Percentiles rank a stretch among this genome's conserved stretches.
These are phyloP conservation scores for Theonella swinhoei DNA, from an alignment of 37 sponge, comb jelly and placozoan genomes.

Conservation along the genomic window DNA sequence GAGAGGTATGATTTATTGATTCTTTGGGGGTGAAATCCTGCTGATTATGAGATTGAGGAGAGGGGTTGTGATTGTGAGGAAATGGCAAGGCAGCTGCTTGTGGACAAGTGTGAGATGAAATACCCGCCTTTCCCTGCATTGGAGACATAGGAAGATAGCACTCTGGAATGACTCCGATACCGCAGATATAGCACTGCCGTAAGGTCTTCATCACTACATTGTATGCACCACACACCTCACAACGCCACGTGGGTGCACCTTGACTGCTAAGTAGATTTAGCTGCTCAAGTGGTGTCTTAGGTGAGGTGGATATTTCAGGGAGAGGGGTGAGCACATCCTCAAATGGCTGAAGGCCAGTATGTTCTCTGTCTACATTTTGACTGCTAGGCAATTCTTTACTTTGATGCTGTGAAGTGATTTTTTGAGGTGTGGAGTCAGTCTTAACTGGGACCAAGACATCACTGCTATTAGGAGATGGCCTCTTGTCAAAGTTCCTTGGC, in stretches of 20 bases:
- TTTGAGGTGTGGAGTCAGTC: neutral
- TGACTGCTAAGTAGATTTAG: neutral
- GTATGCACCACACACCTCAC: conserved; percentile 27
- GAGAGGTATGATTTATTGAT: neutral
- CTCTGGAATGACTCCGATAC: conserved; percentile 16
- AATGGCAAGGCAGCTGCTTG: too few species aligned
- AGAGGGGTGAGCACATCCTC: neutral
- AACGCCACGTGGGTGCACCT: conserved; percentile 12
- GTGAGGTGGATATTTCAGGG: neutral
- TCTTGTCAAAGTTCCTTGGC: neutral
- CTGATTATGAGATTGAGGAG: neutral
- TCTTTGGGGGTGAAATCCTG: neutral
- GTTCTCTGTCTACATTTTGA: neutral
- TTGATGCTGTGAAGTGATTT: too few species aligned
- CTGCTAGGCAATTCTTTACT: too few species aligned
- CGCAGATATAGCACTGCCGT: conserved; percentile 32
- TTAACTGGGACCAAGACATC: neutral
- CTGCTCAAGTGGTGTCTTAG: neutral
- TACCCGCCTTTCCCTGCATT: too few species aligned
- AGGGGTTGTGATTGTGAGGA: neutral
- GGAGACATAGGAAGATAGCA: neutral
- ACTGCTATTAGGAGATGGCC: neutral
- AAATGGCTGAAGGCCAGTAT: neutral
- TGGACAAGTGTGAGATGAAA: too few species aligned
- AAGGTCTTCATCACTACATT: neutral